These are phyloP conservation scores for Athetis lepigone DNA, from an alignment of 2,888 invertebrate genomes.

Conservation along the genomic window DNA sequence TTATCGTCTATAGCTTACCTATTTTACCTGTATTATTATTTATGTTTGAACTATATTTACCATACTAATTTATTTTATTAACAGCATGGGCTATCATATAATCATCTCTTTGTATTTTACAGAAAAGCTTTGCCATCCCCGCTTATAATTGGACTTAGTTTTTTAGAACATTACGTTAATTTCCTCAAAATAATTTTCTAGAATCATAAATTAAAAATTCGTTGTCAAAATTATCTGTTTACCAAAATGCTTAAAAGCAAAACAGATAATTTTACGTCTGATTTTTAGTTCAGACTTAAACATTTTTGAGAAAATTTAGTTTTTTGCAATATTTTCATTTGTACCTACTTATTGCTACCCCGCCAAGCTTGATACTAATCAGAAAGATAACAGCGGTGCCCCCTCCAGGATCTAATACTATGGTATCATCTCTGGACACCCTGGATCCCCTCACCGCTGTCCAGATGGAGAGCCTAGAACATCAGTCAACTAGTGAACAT, in stretches of 20 bases:
- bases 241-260: conserved; percentile 20
- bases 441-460: conserved; percentile 91
- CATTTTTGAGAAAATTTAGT: conserved; percentile 16
- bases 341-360: conserved; percentile 72
- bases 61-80: conserved; percentile 26
- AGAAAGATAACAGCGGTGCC: conserved; percentile 88
- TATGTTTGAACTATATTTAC: conserved; percentile 3
- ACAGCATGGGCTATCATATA: conserved; percentile 52
- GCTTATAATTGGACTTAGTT: conserved; percentile 63
- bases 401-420: conserved; percentile 94
- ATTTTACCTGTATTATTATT: conserved; percentile 16
- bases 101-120: conserved; percentile 64
- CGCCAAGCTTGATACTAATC: conserved; percentile 88
- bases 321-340: conserved; percentile 39
- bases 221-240: conserved; percentile 28
- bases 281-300: neutral
- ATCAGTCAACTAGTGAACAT: conserved; percentile 86
- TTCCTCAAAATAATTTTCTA: conserved; percentile 23
- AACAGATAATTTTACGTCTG: conserved; percentile 6
- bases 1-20: conserved; percentile 32
- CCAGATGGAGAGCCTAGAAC: conserved; percentile 87
- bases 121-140: conserved; percentile 69
- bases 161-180: conserved; percentile 39
- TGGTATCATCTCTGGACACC: conserved; percentile 94
- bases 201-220: neutral